Evolutionary conservation across 2,797 vertebrate species (phyloP).

Genomic region (Falco peregrinus): DNA sequence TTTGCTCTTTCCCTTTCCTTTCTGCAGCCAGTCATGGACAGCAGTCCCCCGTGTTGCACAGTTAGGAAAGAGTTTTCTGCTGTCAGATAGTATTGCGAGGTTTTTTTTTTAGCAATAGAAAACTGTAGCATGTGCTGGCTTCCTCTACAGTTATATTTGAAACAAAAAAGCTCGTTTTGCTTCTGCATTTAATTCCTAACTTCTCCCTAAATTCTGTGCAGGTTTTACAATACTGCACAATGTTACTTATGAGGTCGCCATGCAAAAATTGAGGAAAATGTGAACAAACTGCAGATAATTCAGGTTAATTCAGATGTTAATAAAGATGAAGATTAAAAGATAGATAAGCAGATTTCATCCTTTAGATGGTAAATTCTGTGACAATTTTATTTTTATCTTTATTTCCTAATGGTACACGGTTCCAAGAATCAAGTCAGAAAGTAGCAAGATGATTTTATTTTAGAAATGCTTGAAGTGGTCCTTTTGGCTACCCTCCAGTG

Average conservation of each 20-base stretch:
- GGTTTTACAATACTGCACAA: neutral
- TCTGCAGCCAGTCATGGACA: neutral
- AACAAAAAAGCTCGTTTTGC: neutral
- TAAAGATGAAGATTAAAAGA: neutral
- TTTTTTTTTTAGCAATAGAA: neutral
- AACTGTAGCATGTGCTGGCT: neutral
- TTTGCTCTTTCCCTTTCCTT: neutral
- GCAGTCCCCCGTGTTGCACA: neutral
- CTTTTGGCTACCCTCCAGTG: neutral
- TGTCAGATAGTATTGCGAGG: neutral
- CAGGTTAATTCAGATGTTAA: neutral
- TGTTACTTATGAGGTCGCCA: neutral
- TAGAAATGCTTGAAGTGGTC: neutral
- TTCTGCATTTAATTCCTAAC: neutral
- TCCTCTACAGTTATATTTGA: neutral
- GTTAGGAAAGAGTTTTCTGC: neutral
- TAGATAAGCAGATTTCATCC: neutral
- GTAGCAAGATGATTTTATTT: neutral
- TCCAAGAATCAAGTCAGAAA: neutral
- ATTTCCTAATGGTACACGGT: neutral
- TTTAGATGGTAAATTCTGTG: neutral
- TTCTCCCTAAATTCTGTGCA: neutral
- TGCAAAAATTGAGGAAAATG: neutral
- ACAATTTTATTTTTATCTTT: neutral
- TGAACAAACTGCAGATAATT: neutral